Conservation (phyloP, 2,797 vertebrate species). For the Dendrocincla tyrannina region DNA sequence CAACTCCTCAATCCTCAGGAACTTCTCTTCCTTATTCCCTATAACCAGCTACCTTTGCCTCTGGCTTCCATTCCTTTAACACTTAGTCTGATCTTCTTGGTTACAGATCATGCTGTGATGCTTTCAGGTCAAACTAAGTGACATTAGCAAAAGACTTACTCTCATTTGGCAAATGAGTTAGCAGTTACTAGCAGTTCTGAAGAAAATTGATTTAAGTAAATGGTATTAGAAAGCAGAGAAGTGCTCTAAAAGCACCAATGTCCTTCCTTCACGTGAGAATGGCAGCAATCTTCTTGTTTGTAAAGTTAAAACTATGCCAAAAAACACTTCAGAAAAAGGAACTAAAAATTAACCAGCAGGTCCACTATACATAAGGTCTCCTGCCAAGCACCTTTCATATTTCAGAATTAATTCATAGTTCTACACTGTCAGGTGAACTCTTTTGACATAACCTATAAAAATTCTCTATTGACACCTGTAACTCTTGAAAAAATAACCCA, state of each 20-base stretch:
- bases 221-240: neutral
- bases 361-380: neutral
- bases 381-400: neutral
- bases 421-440: neutral
- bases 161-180: neutral
- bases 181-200: neutral
- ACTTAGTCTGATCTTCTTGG: neutral
- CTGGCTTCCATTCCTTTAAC: neutral
- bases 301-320: neutral
- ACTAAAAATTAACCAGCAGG: neutral
- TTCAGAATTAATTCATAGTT: neutral
- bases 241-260: fast-evolving
- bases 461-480: neutral
- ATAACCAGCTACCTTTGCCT: neutral
- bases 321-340: neutral
- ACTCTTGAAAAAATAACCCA: neutral
- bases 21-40: neutral
- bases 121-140: neutral
- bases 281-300: neutral
- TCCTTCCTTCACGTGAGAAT: neutral
- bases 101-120: neutral
- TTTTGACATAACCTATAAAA: neutral
- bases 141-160: neutral
- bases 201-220: neutral
- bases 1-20: neutral